Base-by-base conservation (phyloP, 2,888 invertebrate genomes). In the Julus scandinavius region DNA sequence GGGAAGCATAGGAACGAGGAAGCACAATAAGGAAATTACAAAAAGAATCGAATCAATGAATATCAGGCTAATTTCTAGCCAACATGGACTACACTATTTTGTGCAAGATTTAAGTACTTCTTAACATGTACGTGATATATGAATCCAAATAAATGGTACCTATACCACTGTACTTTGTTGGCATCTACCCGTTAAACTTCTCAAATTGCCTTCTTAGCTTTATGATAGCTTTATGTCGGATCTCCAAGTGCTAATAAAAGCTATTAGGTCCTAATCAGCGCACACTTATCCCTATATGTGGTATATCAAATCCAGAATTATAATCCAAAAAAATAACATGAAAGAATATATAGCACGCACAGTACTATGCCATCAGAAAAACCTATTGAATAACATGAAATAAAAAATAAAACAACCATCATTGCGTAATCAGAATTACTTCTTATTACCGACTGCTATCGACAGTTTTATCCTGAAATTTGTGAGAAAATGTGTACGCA, bases 121-220 rank as follows among this genome's bases (percentile, higher is more conserved):
- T 20, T 85, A 85, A 85, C 85, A 41, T 49, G 49, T 85, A 45
- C 49, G 41, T 49, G 49, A 85, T 41, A 85, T n/a, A 41, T 41
- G 41, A 5, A 41, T 41, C 85, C 40, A 41, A 49, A 9, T 41
- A 40, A 45, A 3, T 20, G 41, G 85, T 85, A 85, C 85, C 85
- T 85, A 20, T 85, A 85, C n/a, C 85, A 85, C 85, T 45, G 41
- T 85, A 49, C 11, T 41, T 85, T 85, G 41, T 85, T 41, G 49
- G 20, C 85, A 45, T 41, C 85, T 85, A 85, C 85, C 85, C 85
- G 85, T 85, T 85, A 41, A 49, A 45, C 85, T n/a, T 45, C 85
- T 85, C 41, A n/a, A 72, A 72, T 72, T 29, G 20, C 72, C 72
- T 72, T n/a, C 29, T 20, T n/a, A n/a, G n/a, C 72, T 72, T 11